Conservation (phyloP, 2,797 vertebrate species). For the Mormyrus proboscirostris region DNA sequence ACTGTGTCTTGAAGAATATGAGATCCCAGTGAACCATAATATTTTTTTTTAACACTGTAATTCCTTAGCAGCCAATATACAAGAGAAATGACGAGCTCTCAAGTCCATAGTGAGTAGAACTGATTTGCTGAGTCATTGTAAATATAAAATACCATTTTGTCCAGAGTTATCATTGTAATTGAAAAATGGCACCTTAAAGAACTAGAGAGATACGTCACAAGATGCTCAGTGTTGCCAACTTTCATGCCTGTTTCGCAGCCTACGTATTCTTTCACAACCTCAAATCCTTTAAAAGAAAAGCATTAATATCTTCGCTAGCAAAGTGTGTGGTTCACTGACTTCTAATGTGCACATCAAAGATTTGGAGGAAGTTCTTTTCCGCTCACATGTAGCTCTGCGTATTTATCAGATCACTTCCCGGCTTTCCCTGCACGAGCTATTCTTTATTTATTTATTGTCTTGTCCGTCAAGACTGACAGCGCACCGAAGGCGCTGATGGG, state of each 20-base stretch:
- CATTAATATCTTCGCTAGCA: neutral
- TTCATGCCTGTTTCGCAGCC: neutral
- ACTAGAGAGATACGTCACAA: neutral
- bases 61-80: neutral
- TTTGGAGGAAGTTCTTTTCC: slow-evolving; percentile 27
- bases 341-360: neutral
- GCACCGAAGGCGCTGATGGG: neutral
- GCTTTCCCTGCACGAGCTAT: slow-evolving; percentile 34
- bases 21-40: neutral
- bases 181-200: neutral
- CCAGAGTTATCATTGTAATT: neutral
- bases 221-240: neutral
- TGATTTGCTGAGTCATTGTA: neutral
- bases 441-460: slow-evolving; percentile 49
- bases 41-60: neutral
- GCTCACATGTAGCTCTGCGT: slow-evolving; percentile 29
- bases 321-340: neutral
- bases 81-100: neutral
- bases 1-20: neutral
- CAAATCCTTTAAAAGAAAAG: neutral
- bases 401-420: slow-evolving; percentile 45
- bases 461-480: slow-evolving; percentile 29
- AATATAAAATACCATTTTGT: neutral
- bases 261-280: neutral
- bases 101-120: neutral